A percentile compares a stretch with the other conserved stretches of the same genome.
These are phyloP conservation scores for Hydractinia echinata DNA, from an alignment of 30 jellyfish, hydroid and myxozoan genomes.

Conservation along the genomic window DNA sequence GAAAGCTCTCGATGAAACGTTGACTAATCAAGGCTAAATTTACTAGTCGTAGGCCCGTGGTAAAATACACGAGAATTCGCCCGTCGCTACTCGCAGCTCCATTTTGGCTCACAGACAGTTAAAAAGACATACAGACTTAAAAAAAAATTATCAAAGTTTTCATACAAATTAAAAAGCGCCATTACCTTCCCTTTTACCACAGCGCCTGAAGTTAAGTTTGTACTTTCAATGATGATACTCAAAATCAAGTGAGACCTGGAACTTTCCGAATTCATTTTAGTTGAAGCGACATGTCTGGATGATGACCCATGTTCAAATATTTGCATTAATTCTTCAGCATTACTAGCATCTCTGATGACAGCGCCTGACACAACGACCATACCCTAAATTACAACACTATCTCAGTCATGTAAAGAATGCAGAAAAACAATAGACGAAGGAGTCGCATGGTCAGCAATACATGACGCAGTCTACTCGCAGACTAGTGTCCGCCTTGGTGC, in stretches of 20 bases:
- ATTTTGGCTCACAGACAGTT: background rate
- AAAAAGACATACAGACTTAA: background rate
- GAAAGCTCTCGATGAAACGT: too few relatives aligned
- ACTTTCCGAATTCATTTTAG: constrained; percentile 90
- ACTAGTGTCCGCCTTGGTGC: too few relatives aligned
- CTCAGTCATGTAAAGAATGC: background rate
- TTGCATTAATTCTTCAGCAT: constrained; percentile 61
- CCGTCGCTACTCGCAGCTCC: background rate
- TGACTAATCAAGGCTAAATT: too few relatives aligned
- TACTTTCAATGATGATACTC: constrained; percentile 75
- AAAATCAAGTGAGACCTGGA: constrained; percentile 79
- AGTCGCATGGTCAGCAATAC: too few relatives aligned
- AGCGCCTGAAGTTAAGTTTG: constrained; percentile 78
- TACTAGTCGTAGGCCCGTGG: too few relatives aligned
- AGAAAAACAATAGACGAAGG: too few relatives aligned
- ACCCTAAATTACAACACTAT: constrained; percentile 43
- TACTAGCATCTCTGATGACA: constrained; percentile 52
- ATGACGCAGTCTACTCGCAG: too few relatives aligned
- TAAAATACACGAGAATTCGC: too few relatives aligned
- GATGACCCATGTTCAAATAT: constrained; percentile 83
- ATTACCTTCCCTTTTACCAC: constrained; percentile 83
- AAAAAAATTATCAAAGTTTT: too few relatives aligned
- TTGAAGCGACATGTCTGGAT: constrained; percentile 73
- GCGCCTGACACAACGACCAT: constrained; percentile 87
- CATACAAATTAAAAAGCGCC: background rate